phyloP scores from a whole-genome alignment of 2,797 vertebrate species.

The Lemur catta region DNA sequence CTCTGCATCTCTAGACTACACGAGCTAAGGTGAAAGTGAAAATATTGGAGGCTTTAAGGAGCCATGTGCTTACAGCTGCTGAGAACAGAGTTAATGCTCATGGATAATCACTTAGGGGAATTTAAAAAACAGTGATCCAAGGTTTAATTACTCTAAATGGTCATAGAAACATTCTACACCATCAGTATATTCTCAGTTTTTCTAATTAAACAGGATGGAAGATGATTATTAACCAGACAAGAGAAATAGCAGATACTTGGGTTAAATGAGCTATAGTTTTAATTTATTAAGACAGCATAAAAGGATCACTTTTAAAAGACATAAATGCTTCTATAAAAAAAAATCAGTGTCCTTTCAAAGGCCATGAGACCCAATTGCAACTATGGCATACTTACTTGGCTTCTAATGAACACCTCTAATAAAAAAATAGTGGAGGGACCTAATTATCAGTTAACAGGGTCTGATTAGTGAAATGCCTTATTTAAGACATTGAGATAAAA shows the following conservation, averaged over 20 bases:
- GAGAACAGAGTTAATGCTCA: background rate
- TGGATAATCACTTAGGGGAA: background rate
- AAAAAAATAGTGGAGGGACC: background rate
- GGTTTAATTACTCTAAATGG: background rate
- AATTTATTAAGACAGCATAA: background rate
- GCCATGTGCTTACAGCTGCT: background rate
- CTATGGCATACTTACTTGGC: conserved; percentile 5
- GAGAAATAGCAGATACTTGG: background rate
- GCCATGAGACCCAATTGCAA: background rate
- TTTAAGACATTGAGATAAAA: conserved; percentile 49
- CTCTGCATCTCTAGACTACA: background rate
- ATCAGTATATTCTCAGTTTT: background rate
- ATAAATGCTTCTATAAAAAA: conserved; percentile 17
- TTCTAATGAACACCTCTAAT: conserved; percentile 24
- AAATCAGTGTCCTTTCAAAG: background rate
- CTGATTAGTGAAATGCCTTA: conserved; percentile 40
- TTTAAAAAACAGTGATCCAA: background rate
- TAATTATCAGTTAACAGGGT: conserved; percentile 26
- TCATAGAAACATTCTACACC: background rate
- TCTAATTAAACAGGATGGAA: background rate
- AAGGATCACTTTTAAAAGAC: conserved; percentile 10
- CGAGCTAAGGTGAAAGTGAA: background rate
- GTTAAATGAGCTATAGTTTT: background rate
- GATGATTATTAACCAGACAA: background rate
- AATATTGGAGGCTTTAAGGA: background rate